phyloP scores from a whole-genome alignment of 1,140 invertebrate genomes.

The Hypothenemus hampei region DNA sequence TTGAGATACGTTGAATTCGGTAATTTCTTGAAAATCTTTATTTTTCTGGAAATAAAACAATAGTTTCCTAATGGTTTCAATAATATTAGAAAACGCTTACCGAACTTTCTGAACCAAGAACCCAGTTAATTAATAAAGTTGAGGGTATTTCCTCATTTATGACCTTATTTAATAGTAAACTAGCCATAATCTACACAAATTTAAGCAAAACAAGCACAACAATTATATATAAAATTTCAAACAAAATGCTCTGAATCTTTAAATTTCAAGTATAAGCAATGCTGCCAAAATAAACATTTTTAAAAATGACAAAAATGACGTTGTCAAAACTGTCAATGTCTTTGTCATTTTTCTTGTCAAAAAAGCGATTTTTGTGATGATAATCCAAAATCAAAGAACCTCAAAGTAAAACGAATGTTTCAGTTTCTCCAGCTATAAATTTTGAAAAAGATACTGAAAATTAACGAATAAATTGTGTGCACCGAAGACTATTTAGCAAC shows the following conservation, averaged over 20 bases:
- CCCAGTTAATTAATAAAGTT: slow-evolving; percentile 13
- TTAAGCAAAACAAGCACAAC: background rate
- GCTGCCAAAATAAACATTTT: too few species aligned
- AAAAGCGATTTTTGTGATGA: slow-evolving; percentile 6
- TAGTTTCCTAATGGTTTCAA: background rate
- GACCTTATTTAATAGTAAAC: slow-evolving; percentile 16
- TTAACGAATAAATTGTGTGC: too few species aligned
- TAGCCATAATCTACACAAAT: slow-evolving; percentile 6
- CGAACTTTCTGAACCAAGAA: background rate
- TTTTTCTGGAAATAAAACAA: slow-evolving; percentile 11
- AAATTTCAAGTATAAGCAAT: too few species aligned
- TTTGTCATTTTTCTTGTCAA: too few species aligned
- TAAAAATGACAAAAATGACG: too few species aligned
- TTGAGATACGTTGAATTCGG: slow-evolving; percentile 26
- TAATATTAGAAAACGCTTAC: slow-evolving; percentile 6
- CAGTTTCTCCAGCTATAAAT: background rate
- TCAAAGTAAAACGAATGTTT: background rate
- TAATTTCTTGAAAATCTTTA: slow-evolving; percentile 19
- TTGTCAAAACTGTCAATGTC: too few species aligned
- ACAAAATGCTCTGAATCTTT: slow-evolving; percentile 1
- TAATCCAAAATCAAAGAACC: slow-evolving; percentile 9
- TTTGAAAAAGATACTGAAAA: background rate
- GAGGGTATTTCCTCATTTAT: slow-evolving; percentile 11
- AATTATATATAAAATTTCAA: slow-evolving; percentile 2
- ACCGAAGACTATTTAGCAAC: background rate